Conservation (phyloP, 1,140 invertebrate genomes). For the Phenacoccus solenopsis region DNA sequence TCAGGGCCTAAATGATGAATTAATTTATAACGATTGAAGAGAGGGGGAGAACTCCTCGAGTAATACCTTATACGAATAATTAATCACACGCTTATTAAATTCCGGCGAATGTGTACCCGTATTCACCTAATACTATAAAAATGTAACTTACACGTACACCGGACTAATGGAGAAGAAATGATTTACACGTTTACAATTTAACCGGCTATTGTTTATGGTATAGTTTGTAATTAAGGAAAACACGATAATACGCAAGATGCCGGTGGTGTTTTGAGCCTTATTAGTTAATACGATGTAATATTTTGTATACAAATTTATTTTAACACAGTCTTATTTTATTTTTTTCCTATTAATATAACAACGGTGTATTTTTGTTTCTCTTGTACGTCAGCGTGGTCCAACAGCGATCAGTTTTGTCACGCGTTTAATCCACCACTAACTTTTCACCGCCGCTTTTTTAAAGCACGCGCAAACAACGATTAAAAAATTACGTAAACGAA, state of each 20-base stretch:
- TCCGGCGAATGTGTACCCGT: background rate
- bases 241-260: too few relatives aligned
- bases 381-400: slow-evolving; percentile 15
- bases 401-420: background rate
- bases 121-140: too few relatives aligned
- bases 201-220: too few relatives aligned
- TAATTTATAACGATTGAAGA: too few relatives aligned
- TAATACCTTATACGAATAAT: background rate
- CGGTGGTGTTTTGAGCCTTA: background rate
- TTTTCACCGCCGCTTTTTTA: background rate
- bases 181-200: too few relatives aligned
- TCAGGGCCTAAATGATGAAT: background rate
- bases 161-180: background rate
- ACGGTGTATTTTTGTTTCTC: slow-evolving; percentile 7
- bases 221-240: too few relatives aligned
- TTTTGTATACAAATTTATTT: background rate
- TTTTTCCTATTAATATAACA: background rate
- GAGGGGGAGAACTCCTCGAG: too few relatives aligned
- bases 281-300: background rate
- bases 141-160: background rate
- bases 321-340: background rate
- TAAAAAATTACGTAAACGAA: background rate
- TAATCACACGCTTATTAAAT: slow-evolving; percentile 3
- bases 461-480: background rate
- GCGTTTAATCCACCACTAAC: slow-evolving; percentile 14